Percentiles rank a stretch among this genome's conserved stretches.
Conservation (phyloP, 2,888 invertebrate species). For the Quadriops clusia region DNA sequence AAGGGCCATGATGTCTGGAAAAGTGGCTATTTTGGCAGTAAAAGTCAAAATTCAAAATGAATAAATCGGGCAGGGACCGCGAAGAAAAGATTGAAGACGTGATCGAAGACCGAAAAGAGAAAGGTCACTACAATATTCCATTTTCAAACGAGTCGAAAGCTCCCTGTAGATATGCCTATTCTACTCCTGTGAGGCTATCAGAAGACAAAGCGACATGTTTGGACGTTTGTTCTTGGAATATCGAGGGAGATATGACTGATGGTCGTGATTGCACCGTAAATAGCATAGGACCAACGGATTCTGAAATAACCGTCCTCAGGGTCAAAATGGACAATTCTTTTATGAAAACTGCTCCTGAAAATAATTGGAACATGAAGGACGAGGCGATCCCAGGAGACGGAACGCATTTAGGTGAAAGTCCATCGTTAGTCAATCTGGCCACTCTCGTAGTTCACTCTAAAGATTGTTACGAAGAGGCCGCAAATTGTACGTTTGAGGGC, state of each 20-base stretch:
- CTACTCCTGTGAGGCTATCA: constrained; percentile 17
- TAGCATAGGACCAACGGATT: constrained; percentile 44
- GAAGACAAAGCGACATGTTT: constrained; percentile 17
- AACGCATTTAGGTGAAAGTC: constrained; percentile 43
- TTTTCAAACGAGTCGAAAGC: constrained; percentile 18
- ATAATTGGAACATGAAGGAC: constrained; percentile 38
- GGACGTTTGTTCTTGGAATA: constrained; percentile 20
- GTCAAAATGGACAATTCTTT: constrained; percentile 36
- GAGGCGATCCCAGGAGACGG: constrained; percentile 44
- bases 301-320: constrained; percentile 46
- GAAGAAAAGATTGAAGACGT: constrained; percentile 32
- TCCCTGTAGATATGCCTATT: constrained; percentile 24
- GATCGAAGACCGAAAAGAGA: constrained; percentile 30
- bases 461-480: constrained; percentile 21
- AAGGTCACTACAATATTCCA: constrained; percentile 30
- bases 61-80: too few relatives aligned
- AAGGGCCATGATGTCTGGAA: too few relatives aligned
- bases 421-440: constrained; percentile 47
- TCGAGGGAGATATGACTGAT: constrained; percentile 21
- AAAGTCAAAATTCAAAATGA: too few relatives aligned
- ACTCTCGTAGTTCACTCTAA: constrained; percentile 38
- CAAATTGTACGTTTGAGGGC: constrained; percentile 30
- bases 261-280: constrained; percentile 15
- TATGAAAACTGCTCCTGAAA: constrained; percentile 29
- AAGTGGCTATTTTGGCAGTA: too few relatives aligned